A percentile compares a stretch with the other conserved stretches of the same genome.
These are phyloP conservation scores for Mythimna loreyi DNA, from an alignment of 2,888 invertebrate genomes.

Conservation along the genomic window DNA sequence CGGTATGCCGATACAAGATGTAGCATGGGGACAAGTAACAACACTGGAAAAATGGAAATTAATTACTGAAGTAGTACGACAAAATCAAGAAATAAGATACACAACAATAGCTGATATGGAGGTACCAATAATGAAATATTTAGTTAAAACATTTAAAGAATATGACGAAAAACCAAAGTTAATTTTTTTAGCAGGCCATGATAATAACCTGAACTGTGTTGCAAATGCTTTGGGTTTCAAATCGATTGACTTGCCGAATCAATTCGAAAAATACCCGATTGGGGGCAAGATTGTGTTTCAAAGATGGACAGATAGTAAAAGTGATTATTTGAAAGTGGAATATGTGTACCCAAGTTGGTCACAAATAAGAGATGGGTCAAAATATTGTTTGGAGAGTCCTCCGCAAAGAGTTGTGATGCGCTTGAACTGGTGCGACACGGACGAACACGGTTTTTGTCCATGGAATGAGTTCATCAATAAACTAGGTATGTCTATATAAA, in stretches of 20 bases:
- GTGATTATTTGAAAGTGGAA: slow-evolving; percentile 58
- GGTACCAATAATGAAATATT: slow-evolving; percentile 29
- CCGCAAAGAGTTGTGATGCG: slow-evolving; percentile 47
- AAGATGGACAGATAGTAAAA: slow-evolving; percentile 48
- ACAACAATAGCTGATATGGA: slow-evolving; percentile 38
- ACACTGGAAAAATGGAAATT: slow-evolving; percentile 40
- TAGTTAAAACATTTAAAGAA: slow-evolving; percentile 43
- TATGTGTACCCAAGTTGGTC: slow-evolving; percentile 45
- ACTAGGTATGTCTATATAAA: not conserved
- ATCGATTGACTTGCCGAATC: slow-evolving; percentile 31
- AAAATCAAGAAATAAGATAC: slow-evolving; percentile 37
- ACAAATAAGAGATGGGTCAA: slow-evolving; percentile 45
- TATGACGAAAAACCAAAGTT: slow-evolving; percentile 43
- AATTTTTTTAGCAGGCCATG: slow-evolving; percentile 19
- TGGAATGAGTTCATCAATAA: slow-evolving; percentile 54
- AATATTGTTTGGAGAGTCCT: slow-evolving; percentile 36
- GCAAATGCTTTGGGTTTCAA: slow-evolving; percentile 32
- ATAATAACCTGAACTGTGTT: slow-evolving; percentile 46
- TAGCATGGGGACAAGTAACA: slow-evolving; percentile 55
- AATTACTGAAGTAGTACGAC: slow-evolving; percentile 31
- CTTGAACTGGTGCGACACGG: slow-evolving; percentile 48
- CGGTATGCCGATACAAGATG: slow-evolving; percentile 41
- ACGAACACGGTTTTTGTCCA: slow-evolving; percentile 44
- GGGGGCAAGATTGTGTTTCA: slow-evolving; percentile 58
- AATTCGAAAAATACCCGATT: slow-evolving; percentile 47